Base-by-base conservation (phyloP, 2,113 vertebrate genomes). In the Ctenomys sociabilis region DNA sequence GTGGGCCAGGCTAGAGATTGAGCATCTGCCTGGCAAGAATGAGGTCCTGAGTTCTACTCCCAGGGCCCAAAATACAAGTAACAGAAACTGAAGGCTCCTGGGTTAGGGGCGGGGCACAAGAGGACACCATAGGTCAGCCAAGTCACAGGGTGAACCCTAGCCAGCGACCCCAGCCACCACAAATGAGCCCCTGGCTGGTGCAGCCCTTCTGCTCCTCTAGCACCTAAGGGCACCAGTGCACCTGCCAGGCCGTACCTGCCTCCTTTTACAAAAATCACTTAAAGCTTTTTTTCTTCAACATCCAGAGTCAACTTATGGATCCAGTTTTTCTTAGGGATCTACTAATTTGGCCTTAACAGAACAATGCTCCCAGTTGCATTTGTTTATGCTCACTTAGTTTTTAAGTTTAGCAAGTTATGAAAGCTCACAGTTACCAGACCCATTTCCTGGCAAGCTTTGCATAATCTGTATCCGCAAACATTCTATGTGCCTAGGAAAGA, bases 251-350 rank as follows among this genome's bases (percentile, higher is more conserved):
- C 78, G 6, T 12, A 88, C 45, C 72, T 28, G 14, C 16, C 73
- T 24, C 40, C 6, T 43, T 75, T 45, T 86, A 82, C 64, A 59
- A 30, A 85, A 92, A 45, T 57, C 59, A 75, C 72, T 81, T 45
- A 11, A 88, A 59, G n/a, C 28, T 87, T 6, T 64, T 40, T 68
- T 66, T 86, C 85, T 75, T 78, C 83, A 92, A 45, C 32, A 49
- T 45, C 75, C 81, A 82, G 49, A 64, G 19, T 78, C 92, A 91
- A 26, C 2, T 77, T 57, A 45, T 11, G 85, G 59, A 32, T 83
- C 9, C 22, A 22, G 22, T 68, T 85, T 93, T 75, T 70, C 93
- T 95, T 93, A 37, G 16, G 70, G 43, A 61, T 77, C 64, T 94
- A 81, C 54, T 86, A 24, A 86, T 54, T 52, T 43, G 59, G 8